Evolutionary conservation across 2,797 vertebrate genomes (phyloP).

Genomic region (Saguinus oedipus): DNA sequence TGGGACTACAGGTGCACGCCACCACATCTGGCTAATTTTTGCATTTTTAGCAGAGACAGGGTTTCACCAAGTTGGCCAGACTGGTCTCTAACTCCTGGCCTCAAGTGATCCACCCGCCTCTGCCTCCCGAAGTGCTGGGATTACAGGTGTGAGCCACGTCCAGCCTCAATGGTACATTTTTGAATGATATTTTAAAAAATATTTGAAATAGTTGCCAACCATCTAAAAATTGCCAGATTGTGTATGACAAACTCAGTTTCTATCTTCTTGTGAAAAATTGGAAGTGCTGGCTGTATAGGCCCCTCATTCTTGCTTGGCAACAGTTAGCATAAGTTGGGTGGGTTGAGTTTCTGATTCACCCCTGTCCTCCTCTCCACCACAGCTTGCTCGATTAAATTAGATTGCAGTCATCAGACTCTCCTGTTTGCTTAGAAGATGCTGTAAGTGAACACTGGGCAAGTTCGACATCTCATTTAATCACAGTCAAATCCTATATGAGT

Average conservation of each 20-base stretch:
- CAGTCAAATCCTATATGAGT: not conserved
- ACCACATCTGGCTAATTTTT: not conserved
- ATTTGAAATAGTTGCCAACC: not conserved
- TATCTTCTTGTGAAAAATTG: not conserved
- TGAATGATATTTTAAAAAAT: not conserved
- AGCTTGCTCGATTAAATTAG: not conserved
- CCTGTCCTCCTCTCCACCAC: too few species aligned
- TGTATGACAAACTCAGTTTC: not conserved
- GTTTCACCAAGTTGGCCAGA: not conserved
- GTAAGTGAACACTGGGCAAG: not conserved
- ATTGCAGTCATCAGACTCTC: not conserved
- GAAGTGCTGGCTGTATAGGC: not conserved
- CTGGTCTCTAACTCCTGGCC: not conserved
- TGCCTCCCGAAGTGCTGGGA: not conserved
- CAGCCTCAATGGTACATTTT: not conserved
- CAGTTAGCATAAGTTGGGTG: not conserved
- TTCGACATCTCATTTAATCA: not conserved
- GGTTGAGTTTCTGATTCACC: not conserved
- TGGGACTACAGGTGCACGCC: not conserved
- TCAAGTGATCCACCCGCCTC: not conserved
- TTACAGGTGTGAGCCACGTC: not conserved
- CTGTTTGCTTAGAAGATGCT: not conserved
- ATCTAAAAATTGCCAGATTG: not conserved
- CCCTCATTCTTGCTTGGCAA: not conserved
- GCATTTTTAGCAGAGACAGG: not conserved